Evolutionary conservation across 2,113 vertebrate genomes (phyloP), one percentile per base, ranked within the genome.

Genomic region (Limnothrissa miodon): DNA sequence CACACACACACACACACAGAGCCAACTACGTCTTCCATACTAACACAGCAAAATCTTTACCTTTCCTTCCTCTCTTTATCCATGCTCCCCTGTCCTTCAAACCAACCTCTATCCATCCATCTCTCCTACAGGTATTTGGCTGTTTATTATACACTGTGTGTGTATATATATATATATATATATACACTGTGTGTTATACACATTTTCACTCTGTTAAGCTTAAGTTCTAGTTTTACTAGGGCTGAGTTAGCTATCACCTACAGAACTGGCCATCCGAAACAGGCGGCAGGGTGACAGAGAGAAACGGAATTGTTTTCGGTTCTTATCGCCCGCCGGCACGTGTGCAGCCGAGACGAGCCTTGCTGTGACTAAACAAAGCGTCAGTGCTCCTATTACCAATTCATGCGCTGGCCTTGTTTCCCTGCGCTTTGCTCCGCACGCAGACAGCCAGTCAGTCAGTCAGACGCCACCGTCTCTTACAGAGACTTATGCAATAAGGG

Each of bases 331-430:
- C 33, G 33, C 66, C 66, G 33, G 19, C 1, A 29, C 33, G 33
- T 17, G 15, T n/a, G 6, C n/a, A 33, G 23, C 66, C 33, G 66
- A 74, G 66, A 33, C 29, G 66, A 74, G 66, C 17, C 9, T 45
- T 36, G 19, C 9, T 36, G 48, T 78, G 70, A 80, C 36, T 83
- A 84, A 84, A 83, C 78, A 85, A 82, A 23, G 84, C 84, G 56
- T 29, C 39, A 10, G 80, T 80, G 8, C 66, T 78, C 36, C 74
- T 84, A 70, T 66, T 84, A 62, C 78, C 39, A 84, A 84, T 53
- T 85, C 39, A 85, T 59, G 42, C 48, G 19, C 48, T 33, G 80
- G 25, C 53, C 45, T 56, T 74, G 48, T 66, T 36, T 25, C 78
- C 0, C 29, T 74, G 36, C 23, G 48, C 42, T 42, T 6, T 42